Percentiles rank a stretch among this genome's conserved stretches.
Conservation (phyloP, 2,113 vertebrate genomes). For the Ameiurus melas region DNA sequence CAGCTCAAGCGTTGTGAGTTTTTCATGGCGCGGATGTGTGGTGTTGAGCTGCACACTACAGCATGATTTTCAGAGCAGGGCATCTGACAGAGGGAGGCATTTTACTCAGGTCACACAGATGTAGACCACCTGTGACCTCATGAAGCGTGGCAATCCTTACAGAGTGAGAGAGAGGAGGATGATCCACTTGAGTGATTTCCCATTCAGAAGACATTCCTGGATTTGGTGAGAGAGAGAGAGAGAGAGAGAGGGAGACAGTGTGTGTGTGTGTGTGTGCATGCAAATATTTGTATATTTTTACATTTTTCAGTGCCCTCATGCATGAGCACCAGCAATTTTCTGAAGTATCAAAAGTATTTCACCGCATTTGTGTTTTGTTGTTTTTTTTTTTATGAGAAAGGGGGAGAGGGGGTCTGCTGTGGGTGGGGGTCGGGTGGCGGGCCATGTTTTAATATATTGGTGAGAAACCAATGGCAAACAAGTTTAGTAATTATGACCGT, state of each 20-base stretch:
- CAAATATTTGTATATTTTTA: background rate
- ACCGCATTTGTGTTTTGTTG: conserved; percentile 61
- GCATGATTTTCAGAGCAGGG: background rate
- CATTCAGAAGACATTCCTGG: conserved; percentile 97
- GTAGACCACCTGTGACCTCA: conserved; percentile 50
- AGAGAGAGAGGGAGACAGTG: background rate
- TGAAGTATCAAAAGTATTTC: conserved; percentile 63
- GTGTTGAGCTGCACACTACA: background rate
- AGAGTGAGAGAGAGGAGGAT: conserved; percentile 78
- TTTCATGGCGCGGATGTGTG: background rate
- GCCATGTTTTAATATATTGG: background rate
- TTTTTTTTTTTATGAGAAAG: background rate
- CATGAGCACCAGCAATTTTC: conserved; percentile 1
- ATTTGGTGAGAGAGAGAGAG: conserved; percentile 92
- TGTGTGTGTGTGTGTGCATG: conserved; percentile 12
- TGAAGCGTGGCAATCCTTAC: conserved; percentile 76
- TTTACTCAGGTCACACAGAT: conserved; percentile 35
- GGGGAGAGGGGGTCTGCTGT: background rate
- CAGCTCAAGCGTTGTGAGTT: background rate
- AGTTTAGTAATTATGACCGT: background rate
- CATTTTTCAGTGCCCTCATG: background rate
- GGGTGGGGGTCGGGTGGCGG: too few relatives aligned
- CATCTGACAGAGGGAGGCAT: conserved; percentile 47
- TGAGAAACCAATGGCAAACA: background rate
- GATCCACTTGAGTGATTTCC: conserved; percentile 94